Base-by-base conservation (phyloP, 2,888 invertebrate genomes). In the Rotaria macrura region DNA sequence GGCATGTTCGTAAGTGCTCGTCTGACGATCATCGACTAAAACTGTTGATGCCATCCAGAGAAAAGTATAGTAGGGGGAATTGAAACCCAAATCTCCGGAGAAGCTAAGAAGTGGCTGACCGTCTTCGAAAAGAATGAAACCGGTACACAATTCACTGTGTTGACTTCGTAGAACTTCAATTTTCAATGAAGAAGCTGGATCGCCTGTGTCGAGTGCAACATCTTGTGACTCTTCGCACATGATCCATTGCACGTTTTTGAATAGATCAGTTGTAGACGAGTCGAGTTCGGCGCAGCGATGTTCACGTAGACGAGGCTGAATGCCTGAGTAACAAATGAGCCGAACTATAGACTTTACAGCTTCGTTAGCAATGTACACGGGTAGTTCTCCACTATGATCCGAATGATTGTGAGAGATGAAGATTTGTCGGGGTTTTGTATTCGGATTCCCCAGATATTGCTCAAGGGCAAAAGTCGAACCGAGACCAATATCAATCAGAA, bases 321-420 rank as follows among this genome's bases (percentile, higher is more conserved):
- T n/a, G 12, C 43, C 79, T 25, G 3, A 12, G 25, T 79, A 43
- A 43, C 79, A 43, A 79, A 12, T 25, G 6, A 79, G 6, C n/a
- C n/a, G 40, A n/a, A 79, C 43, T 12, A 25, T 25, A 10, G 79
- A 79, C 43, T 79, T 79, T n/a, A 25, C 1, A 79, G 23, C 43
- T 79, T 79, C 79, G 43, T 79, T 79, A 10, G 79, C 79, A 43
- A 79, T 79, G 25, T 79, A 79, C 20, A 79, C 79, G n/a, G 79
- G 79, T 43, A 79, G 43, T 43, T 79, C 79, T 43, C 79, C 79
- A 14, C 43, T 43, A 43, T 79, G 79, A 79, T 79, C 79, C 4
- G 79, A n/a, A 79, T 79, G 79, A 79, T 79, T 79, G 14, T 79
- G 79, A 9, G 79, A 79, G 43, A 79, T 14, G n/a, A 43, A 79